These are phyloP conservation scores for Oikopleura dioica DNA, from an alignment of 23 tunicate species.

Conservation along the genomic window DNA sequence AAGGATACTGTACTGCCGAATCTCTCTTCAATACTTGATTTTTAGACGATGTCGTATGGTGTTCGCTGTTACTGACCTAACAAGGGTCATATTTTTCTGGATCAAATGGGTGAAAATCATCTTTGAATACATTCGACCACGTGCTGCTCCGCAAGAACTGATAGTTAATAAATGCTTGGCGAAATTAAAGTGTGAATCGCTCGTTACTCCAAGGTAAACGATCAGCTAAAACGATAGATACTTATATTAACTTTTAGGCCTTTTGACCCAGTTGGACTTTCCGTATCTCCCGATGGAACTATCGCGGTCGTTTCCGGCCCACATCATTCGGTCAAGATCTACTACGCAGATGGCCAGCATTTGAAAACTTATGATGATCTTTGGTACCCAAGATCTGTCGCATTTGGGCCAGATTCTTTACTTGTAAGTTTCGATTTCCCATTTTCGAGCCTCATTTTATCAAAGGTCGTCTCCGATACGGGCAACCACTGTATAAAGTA, in stretches of 20 bases:
- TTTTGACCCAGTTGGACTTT: constrained; percentile 10
- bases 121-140: neutral
- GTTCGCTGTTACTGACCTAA: neutral
- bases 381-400: constrained; percentile 4
- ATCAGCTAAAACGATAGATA: neutral
- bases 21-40: no score
- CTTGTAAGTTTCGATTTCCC: neutral
- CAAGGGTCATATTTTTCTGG: neutral
- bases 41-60: constrained; percentile 5
- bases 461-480: no score
- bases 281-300: constrained; percentile 5
- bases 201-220: constrained; percentile 12
- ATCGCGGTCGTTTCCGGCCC: constrained; percentile 6
- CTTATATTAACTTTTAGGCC: neutral
- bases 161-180: neutral
- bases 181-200: constrained; percentile 1
- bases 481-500: neutral
- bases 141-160: neutral
- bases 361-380: constrained; percentile 6
- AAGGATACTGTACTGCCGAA: no score
- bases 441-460: no score
- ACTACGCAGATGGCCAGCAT: constrained; percentile 13
- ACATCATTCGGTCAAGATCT: neutral
- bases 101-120: neutral
- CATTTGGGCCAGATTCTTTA: constrained; percentile 8